These are phyloP conservation scores for Phania funesta DNA, from an alignment of 2,888 invertebrate species.

Conservation along the genomic window DNA sequence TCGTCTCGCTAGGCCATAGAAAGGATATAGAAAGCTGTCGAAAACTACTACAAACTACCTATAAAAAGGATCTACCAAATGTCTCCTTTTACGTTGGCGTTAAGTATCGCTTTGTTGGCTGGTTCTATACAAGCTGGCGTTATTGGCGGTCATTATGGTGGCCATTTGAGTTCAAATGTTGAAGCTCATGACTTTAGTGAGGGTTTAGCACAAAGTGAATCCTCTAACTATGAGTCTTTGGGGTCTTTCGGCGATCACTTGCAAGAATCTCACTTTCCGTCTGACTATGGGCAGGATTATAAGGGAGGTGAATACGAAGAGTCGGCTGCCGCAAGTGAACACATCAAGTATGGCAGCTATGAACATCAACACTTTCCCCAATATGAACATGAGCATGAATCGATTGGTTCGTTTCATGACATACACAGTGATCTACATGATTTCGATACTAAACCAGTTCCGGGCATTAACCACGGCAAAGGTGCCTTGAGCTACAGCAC, in stretches of 20 bases:
- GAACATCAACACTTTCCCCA: conserved; percentile 68
- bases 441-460: conserved; percentile 72
- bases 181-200: conserved; percentile 69
- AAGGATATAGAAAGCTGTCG: conserved; percentile 14
- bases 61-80: conserved; percentile 24
- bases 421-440: conserved; percentile 65
- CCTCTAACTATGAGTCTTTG: conserved; percentile 70
- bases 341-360: conserved; percentile 60
- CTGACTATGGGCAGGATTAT: conserved; percentile 70
- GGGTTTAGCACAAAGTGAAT: conserved; percentile 49
- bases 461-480: conserved; percentile 78
- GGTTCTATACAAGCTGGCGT: conserved; percentile 53
- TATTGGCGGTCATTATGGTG: conserved; percentile 59
- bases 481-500: conserved; percentile 79
- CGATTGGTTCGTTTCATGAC: conserved; percentile 37
- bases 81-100: conserved; percentile 34
- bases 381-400: conserved; percentile 60
- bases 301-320: conserved; percentile 72
- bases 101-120: conserved; percentile 43
- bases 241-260: conserved; percentile 74
- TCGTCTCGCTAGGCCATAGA: background rate
- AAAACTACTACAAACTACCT: background rate
- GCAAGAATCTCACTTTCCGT: conserved; percentile 72
- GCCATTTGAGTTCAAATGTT: conserved; percentile 31
- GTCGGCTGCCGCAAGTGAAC: conserved; percentile 65